Conservation (phyloP, 2,888 invertebrate genomes). For the Axea sp. region DNA sequence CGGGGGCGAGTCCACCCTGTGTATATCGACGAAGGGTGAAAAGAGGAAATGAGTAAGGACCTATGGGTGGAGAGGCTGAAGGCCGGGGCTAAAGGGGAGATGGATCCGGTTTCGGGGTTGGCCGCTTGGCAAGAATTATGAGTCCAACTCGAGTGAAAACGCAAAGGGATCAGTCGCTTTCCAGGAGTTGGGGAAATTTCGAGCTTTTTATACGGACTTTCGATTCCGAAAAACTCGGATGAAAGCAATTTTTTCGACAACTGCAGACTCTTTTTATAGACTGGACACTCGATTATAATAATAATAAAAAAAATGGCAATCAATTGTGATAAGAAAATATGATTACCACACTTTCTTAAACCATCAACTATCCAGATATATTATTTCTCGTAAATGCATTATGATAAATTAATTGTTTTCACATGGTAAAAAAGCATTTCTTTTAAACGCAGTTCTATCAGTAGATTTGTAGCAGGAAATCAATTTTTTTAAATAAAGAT, state of each 20-base stretch:
- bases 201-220: slow-evolving; percentile 51
- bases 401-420: no score
- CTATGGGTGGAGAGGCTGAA: slow-evolving; percentile 56
- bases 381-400: no score
- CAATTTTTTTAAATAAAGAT: no score
- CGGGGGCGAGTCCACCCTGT: slow-evolving; percentile 61
- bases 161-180: slow-evolving; percentile 66
- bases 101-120: slow-evolving; percentile 63
- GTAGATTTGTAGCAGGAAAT: no score
- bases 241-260: slow-evolving; percentile 36
- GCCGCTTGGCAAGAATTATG: slow-evolving; percentile 71
- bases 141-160: slow-evolving; percentile 68
- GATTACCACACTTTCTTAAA: no score
- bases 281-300: slow-evolving; percentile 22
- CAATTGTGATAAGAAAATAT: slow-evolving; percentile 7
- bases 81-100: slow-evolving; percentile 64
- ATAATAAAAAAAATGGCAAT: no score
- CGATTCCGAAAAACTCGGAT: slow-evolving; percentile 37
- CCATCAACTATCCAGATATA: no score
- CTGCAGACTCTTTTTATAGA: slow-evolving; percentile 28
- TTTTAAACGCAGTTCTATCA: no score
- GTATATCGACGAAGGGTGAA: slow-evolving; percentile 62
- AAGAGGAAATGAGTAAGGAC: slow-evolving; percentile 64
- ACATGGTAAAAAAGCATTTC: no score
- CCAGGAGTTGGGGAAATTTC: slow-evolving; percentile 50